Evolutionary conservation across 1,140 invertebrate genomes (phyloP).

Genomic region (Pogonomyrmex barbatus): DNA sequence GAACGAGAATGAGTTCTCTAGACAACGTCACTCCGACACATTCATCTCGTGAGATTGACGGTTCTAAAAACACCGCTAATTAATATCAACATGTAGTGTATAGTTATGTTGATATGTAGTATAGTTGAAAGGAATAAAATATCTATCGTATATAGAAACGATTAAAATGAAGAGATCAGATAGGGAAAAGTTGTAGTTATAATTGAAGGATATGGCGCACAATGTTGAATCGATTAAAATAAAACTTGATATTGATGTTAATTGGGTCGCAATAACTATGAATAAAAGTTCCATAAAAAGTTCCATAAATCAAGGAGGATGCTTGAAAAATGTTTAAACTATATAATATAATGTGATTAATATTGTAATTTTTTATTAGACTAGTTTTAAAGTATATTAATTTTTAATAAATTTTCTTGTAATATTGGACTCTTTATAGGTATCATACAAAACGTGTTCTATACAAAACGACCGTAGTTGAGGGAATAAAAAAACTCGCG

Average conservation of each 20-base stretch:
- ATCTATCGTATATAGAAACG: slow-evolving; percentile 6
- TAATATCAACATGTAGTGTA: not conserved
- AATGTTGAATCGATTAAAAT: not conserved
- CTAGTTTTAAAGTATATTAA: not conserved
- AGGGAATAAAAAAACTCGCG: not conserved
- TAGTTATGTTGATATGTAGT: too few relatives aligned
- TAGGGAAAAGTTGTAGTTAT: slow-evolving; percentile 47
- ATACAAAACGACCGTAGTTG: not conserved
- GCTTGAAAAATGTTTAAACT: not conserved
- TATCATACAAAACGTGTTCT: not conserved
- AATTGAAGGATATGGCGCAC: slow-evolving; percentile 31
- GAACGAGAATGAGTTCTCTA: too few relatives aligned
- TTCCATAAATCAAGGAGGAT: not conserved
- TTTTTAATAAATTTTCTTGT: slow-evolving; percentile 8
- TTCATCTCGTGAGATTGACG: slow-evolving; percentile 26
- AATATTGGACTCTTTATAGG: not conserved
- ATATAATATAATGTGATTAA: not conserved
- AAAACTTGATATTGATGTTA: not conserved
- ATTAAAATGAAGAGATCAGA: not conserved
- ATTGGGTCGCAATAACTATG: not conserved
- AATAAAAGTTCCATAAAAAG: not conserved
- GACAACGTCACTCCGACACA: not conserved
- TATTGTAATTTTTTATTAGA: not conserved
- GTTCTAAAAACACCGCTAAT: not conserved
- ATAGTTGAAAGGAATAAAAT: slow-evolving; percentile 22